Conservation (phyloP, 1,140 invertebrate genomes). For the Gerris buenoi region DNA sequence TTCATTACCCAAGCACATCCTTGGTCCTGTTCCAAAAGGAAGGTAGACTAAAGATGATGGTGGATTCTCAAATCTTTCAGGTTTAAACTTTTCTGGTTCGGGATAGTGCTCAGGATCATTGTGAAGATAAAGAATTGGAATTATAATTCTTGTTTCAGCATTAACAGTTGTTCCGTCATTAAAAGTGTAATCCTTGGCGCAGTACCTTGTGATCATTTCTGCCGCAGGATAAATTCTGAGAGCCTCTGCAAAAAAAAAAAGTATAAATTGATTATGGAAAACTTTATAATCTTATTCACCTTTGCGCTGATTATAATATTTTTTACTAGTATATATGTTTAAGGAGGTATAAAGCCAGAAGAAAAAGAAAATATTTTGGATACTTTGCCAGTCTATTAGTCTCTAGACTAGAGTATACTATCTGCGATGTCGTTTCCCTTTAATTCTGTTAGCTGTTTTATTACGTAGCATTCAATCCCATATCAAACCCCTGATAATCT, state of each 20-base stretch:
- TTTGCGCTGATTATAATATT: too few relatives aligned
- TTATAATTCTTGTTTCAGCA: slow-evolving; percentile 35
- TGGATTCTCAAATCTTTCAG: slow-evolving; percentile 37
- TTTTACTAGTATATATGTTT: too few relatives aligned
- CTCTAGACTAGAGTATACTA: too few relatives aligned
- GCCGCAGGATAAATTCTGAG: slow-evolving; percentile 36
- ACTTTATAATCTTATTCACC: too few relatives aligned
- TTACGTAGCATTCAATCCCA: too few relatives aligned
- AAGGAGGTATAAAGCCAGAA: too few relatives aligned
- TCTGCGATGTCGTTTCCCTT: too few relatives aligned
- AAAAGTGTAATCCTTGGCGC: slow-evolving; percentile 33
- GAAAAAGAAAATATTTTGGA: too few relatives aligned
- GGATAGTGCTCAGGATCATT: slow-evolving; percentile 40
- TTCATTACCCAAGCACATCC: slow-evolving; percentile 43
- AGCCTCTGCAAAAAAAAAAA: slow-evolving; percentile 41
- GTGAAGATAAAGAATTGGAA: slow-evolving; percentile 40
- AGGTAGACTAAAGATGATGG: slow-evolving; percentile 28
- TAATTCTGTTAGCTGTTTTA: too few relatives aligned
- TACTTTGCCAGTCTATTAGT: too few relatives aligned
- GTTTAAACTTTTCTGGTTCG: slow-evolving; percentile 37
- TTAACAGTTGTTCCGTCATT: slow-evolving; percentile 31
- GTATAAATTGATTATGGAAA: too few relatives aligned
- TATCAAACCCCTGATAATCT: too few relatives aligned
- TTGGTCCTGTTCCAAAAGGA: slow-evolving; percentile 45
- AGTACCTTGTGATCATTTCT: slow-evolving; percentile 29